Percentiles rank a stretch among this genome's conserved stretches.
Conservation (phyloP, 2,888 invertebrate species). For the Oxytorus armatus region DNA sequence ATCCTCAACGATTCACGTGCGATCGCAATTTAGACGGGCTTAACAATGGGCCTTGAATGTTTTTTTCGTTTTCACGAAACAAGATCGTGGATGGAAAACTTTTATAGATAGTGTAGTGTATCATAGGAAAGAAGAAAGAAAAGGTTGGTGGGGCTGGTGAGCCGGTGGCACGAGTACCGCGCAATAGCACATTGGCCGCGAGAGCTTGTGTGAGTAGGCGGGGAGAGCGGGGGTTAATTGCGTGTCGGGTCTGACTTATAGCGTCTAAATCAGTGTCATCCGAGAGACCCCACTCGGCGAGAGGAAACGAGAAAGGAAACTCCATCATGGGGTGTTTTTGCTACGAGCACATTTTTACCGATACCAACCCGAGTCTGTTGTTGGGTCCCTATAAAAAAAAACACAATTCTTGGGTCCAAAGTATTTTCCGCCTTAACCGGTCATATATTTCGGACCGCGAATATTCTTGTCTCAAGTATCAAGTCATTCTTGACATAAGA, state of each 20-base stretch:
- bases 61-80: background rate
- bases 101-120: conserved; percentile 6
- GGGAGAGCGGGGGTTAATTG: conserved; percentile 77
- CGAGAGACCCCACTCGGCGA: conserved; percentile 65
- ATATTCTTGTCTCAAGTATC: background rate
- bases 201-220: background rate
- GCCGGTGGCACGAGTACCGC: conserved; percentile 37
- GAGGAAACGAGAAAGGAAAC: conserved; percentile 50
- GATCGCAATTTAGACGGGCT: background rate
- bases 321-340: conserved; percentile 23
- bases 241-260: conserved; percentile 82
- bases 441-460: background rate
- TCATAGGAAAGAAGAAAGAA: conserved; percentile 35
- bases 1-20: background rate
- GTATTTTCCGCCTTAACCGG: background rate
- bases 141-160: conserved; percentile 18
- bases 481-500: background rate
- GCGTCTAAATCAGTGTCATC: conserved; percentile 82
- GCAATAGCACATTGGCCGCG: conserved; percentile 40
- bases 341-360: conserved; percentile 63
- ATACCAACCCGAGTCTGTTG: background rate
- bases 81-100: background rate
- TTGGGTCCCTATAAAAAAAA: background rate
- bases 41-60: background rate
- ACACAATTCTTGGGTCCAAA: conserved; percentile 7